Percentiles rank a stretch among this genome's conserved stretches.
These are phyloP conservation scores for Eurois occulta DNA, from an alignment of 2,888 invertebrate species.

Conservation along the genomic window DNA sequence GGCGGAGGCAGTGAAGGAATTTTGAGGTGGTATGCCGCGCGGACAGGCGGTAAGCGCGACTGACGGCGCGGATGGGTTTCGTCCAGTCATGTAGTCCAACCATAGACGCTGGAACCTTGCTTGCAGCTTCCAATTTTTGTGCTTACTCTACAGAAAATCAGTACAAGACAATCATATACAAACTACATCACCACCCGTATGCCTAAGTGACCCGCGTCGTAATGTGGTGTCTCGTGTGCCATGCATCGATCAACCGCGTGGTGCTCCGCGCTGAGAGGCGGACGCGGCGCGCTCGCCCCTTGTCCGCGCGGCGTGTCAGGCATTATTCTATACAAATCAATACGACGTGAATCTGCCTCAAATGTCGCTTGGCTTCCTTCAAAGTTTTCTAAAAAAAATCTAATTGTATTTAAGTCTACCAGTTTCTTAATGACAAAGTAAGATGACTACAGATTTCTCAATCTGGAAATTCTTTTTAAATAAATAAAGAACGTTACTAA, in stretches of 20 bases:
- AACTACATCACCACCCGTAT: no score
- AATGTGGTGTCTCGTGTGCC: no score
- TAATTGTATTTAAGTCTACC: neutral
- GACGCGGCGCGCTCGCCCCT: neutral
- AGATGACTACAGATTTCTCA: neutral
- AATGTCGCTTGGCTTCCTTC: neutral
- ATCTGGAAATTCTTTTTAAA: neutral
- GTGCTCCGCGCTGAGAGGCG: fast-evolving
- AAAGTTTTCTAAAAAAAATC: neutral
- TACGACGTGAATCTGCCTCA: neutral
- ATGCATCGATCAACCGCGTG: neutral
- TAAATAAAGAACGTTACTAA: neutral
- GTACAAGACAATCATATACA: neutral
- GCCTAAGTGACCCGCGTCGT: no score
- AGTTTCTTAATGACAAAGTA: constrained; percentile 3
- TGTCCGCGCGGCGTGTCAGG: neutral
- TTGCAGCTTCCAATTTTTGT: no score
- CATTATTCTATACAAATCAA: neutral
- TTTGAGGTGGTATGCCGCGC: neutral
- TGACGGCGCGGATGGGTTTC: neutral
- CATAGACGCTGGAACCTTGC: no score
- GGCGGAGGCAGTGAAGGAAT: neutral
- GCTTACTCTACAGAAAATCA: neutral
- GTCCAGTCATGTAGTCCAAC: no score
- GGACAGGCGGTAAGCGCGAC: neutral